Conservation (phyloP, 1,140 invertebrate species). For the Rhizoglyphus robini region DNA sequence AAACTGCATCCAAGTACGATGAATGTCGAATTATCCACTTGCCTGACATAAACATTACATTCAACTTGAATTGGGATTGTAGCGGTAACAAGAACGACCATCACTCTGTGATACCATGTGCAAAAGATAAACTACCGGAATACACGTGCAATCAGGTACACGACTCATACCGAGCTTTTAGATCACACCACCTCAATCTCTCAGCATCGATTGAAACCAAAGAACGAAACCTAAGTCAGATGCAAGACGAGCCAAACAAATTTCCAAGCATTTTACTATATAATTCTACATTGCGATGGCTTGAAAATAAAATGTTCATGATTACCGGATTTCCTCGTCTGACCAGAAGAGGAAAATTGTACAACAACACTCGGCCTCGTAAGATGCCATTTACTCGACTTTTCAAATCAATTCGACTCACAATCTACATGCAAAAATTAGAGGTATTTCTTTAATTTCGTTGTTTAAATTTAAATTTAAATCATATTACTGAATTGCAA, state of each 20-base stretch:
- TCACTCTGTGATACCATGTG: slow-evolving; percentile 87
- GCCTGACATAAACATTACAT: slow-evolving; percentile 58
- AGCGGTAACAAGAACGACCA: slow-evolving; percentile 87
- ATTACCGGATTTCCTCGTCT: slow-evolving; percentile 87
- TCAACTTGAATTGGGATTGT: slow-evolving; percentile 81
- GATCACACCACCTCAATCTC: slow-evolving; percentile 82
- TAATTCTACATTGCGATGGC: slow-evolving; percentile 77
- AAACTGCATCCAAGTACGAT: slow-evolving; percentile 96
- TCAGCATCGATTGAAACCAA: slow-evolving; percentile 78
- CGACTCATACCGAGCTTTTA: slow-evolving; percentile 60
- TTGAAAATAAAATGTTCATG: slow-evolving; percentile 87
- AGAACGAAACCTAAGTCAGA: background rate
- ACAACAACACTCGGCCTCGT: slow-evolving; percentile 61
- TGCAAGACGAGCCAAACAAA: background rate
- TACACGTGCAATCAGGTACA: slow-evolving; percentile 87
- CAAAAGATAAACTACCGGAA: slow-evolving; percentile 88
- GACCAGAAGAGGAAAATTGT: slow-evolving; percentile 72
- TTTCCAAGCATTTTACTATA: slow-evolving; percentile 66
- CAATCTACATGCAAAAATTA: slow-evolving; percentile 27
- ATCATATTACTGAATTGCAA: slow-evolving; percentile 37
- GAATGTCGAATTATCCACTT: slow-evolving; percentile 82
- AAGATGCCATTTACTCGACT: slow-evolving; percentile 85
- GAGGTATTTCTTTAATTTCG: slow-evolving; percentile 16
- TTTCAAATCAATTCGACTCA: slow-evolving; percentile 41
- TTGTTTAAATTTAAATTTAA: background rate